phyloP scores from a whole-genome alignment of 1,140 invertebrate species.

The Orius insidiosus region DNA sequence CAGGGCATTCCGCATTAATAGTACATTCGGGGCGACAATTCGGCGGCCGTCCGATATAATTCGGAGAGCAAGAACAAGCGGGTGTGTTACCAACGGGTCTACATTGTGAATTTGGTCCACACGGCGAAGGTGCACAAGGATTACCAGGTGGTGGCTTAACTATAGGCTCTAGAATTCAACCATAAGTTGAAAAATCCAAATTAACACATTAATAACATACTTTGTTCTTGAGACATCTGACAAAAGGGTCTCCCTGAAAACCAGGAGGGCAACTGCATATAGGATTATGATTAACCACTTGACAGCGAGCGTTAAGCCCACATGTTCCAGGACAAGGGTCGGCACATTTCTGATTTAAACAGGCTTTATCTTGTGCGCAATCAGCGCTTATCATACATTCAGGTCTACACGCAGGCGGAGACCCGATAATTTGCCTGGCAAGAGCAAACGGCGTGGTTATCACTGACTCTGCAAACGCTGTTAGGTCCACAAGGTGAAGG shows the following conservation, averaged over 20 bases:
- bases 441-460: slow-evolving; percentile 50
- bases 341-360: slow-evolving; percentile 48
- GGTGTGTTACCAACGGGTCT: slow-evolving; percentile 23
- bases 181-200: background rate
- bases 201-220: slow-evolving; percentile 24
- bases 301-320: slow-evolving; percentile 49
- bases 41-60: slow-evolving; percentile 35
- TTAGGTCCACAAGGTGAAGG: slow-evolving; percentile 61
- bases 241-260: slow-evolving; percentile 63
- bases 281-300: slow-evolving; percentile 50
- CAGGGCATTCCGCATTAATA: slow-evolving; percentile 32
- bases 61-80: slow-evolving; percentile 33
- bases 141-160: slow-evolving; percentile 35
- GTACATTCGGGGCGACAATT: slow-evolving; percentile 34
- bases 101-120: slow-evolving; percentile 65
- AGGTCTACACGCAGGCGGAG: slow-evolving; percentile 53
- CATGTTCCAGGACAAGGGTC: slow-evolving; percentile 55
- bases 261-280: slow-evolving; percentile 49
- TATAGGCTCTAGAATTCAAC: slow-evolving; percentile 22
- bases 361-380: slow-evolving; percentile 45
- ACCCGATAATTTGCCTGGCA: slow-evolving; percentile 52
- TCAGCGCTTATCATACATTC: slow-evolving; percentile 60
- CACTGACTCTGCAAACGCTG: slow-evolving; percentile 44
- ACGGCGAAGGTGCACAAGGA: slow-evolving; percentile 56
- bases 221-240: slow-evolving; percentile 39